Conservation (phyloP, 2,888 invertebrate genomes). For the Drosophila testacea region DNA sequence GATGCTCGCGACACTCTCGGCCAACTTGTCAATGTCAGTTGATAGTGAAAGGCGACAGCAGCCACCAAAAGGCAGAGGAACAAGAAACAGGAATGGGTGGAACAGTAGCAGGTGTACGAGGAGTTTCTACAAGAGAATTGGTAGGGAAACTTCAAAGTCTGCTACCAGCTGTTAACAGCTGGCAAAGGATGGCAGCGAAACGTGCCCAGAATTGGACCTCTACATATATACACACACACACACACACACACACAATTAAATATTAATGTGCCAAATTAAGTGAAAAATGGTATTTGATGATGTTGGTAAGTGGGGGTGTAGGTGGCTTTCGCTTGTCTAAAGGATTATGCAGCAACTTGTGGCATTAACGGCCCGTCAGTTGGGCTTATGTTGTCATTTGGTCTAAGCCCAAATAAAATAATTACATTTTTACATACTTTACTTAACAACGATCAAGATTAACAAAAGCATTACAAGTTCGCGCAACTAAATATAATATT, state of each 20-base stretch:
- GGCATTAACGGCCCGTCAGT: conserved; percentile 58
- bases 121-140: background rate
- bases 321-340: conserved; percentile 40
- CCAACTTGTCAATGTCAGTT: conserved; percentile 74
- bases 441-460: background rate
- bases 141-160: conserved; percentile 46
- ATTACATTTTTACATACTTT: conserved; percentile 27
- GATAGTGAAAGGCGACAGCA: conserved; percentile 63
- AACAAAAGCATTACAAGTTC: background rate
- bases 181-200: conserved; percentile 50
- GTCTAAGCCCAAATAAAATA: conserved; percentile 28
- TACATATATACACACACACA: conserved; percentile 36
- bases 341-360: conserved; percentile 71
- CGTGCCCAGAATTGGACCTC: conserved; percentile 59
- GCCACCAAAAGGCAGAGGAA: background rate
- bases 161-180: conserved; percentile 73
- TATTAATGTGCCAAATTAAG: conserved; percentile 77
- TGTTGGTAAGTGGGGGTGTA: background rate
- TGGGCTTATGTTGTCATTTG: conserved; percentile 49
- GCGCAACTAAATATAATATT: background rate
- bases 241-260: conserved; percentile 67
- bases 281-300: conserved; percentile 65
- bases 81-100: background rate
- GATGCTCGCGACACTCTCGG: conserved; percentile 30
- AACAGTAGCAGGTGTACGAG: conserved; percentile 2